Base-by-base conservation (phyloP, 1,140 invertebrate species). In the Dreissena rostriformis region DNA sequence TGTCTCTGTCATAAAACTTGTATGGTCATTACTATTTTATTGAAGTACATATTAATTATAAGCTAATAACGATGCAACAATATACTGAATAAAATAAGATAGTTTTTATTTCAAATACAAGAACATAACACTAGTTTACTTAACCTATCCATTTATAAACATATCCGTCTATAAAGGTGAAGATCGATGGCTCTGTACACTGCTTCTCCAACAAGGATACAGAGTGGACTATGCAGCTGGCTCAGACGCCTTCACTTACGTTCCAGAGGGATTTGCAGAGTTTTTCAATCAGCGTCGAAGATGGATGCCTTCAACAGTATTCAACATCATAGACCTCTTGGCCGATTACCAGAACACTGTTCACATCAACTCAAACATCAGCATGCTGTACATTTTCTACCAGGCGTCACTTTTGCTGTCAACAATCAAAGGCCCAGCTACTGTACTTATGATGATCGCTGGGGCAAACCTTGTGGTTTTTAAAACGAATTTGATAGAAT, bases 171-270 rank as follows among this genome's bases (percentile, higher is more conserved):
- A 39, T 5, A 39, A 39, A 39, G 94, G 94, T 72, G 94, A 94
- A 88, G 93, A 94, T 84, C 89, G 94, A 93, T 99, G 98, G 98
- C 95, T 99, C 55, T 99, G 98, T 91, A 99, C 98, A 0, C 94
- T 99, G 26, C 93, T 99, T 17, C 94, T 99, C 15, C 98, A 99
- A 94, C 95, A 98, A 94, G 99, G 99, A 12, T 99, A 99, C 93
- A 96, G 98, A 79, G 98, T 99, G 66, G 98, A 99, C 94, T 99
- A 99, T 93, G 99, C 97, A 85, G 99, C 99, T 91, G 98, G 98
- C 28, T 98, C 98, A 28, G 98, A 99, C 92, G 98, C 99, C 49
- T 99, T 98, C 92, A 99, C 98, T 17, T 98, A 99, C 88, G 95
- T 95, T 6, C 98, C 98, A 0, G 98, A 99, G 74, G 88, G 87